Evolutionary conservation across 1,140 invertebrate genomes (phyloP).

Genomic region (Bombus sylvicola): DNA sequence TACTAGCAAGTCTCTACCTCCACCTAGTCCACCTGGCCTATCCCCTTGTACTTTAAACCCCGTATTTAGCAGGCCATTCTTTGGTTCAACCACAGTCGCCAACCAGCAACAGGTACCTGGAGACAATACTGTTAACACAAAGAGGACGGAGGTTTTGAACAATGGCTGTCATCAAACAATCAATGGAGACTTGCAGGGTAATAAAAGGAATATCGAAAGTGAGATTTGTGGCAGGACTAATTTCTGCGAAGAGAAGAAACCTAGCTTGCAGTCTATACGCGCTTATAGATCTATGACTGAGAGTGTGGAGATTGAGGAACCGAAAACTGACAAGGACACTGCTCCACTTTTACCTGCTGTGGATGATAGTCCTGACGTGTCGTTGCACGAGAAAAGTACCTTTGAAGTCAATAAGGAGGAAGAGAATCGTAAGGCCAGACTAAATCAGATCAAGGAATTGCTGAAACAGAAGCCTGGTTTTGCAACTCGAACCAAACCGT

Average conservation of each 20-base stretch:
- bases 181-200: neutral
- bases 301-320: constrained; percentile 32
- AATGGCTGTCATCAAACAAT: neutral
- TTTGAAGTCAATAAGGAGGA: constrained; percentile 64
- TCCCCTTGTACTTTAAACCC: constrained; percentile 65
- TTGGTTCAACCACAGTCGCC: constrained; percentile 6
- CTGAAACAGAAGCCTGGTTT: constrained; percentile 85
- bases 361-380: constrained; percentile 1
- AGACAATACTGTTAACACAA: neutral
- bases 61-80: constrained; percentile 56
- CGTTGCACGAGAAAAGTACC: constrained; percentile 34
- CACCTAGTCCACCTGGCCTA: constrained; percentile 76
- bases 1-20: constrained; percentile 76
- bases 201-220: neutral
- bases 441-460: constrained; percentile 88
- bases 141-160: neutral
- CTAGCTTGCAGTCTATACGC: constrained; percentile 33
- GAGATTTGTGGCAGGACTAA: neutral
- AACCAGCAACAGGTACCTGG: constrained; percentile 4
- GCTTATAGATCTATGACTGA: constrained; percentile 46
- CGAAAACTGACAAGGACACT: constrained; percentile 33
- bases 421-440: constrained; percentile 83
- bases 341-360: constrained; percentile 14
- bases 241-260: neutral
- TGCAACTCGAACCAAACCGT: constrained; percentile 73